These are phyloP conservation scores for Pseudopodoces humilis DNA, from an alignment of 2,113 vertebrate species.

Conservation along the genomic window DNA sequence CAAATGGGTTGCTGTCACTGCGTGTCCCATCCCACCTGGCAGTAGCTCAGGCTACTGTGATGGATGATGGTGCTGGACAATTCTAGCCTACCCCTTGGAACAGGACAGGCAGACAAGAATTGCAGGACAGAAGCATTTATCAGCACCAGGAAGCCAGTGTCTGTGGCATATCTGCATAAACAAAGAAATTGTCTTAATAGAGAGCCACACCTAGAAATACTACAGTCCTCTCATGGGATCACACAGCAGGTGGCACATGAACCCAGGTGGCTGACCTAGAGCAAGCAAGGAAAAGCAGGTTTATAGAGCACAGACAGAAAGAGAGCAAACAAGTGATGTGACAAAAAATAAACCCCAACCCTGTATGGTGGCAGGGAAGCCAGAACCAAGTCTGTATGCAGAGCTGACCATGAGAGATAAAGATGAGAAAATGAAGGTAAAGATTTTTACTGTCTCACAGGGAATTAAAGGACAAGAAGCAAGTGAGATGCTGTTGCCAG, in stretches of 20 bases:
- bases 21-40: not conserved
- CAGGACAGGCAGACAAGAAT: not conserved
- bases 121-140: not conserved
- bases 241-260: not conserved
- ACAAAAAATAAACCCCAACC: not conserved
- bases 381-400: constrained; percentile 34
- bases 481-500: constrained; percentile 49
- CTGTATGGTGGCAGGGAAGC: not conserved
- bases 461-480: constrained; percentile 55
- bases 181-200: constrained; percentile 8
- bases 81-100: not conserved
- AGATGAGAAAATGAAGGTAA: constrained; percentile 48
- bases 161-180: constrained; percentile 16
- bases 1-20: not conserved
- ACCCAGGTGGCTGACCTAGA: not conserved
- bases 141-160: not conserved
- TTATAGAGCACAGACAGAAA: not conserved
- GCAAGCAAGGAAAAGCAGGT: not conserved
- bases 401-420: constrained; percentile 60
- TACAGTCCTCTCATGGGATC: not conserved
- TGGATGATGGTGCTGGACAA: not conserved
- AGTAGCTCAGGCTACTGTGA: not conserved
- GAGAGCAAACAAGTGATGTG: not conserved
- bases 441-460: constrained; percentile 50
- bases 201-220: constrained; percentile 31